A percentile compares a stretch with the other conserved stretches of the same genome.
Conservation (phyloP, 2,888 invertebrate genomes). For the Zhengitettix transpicula region DNA sequence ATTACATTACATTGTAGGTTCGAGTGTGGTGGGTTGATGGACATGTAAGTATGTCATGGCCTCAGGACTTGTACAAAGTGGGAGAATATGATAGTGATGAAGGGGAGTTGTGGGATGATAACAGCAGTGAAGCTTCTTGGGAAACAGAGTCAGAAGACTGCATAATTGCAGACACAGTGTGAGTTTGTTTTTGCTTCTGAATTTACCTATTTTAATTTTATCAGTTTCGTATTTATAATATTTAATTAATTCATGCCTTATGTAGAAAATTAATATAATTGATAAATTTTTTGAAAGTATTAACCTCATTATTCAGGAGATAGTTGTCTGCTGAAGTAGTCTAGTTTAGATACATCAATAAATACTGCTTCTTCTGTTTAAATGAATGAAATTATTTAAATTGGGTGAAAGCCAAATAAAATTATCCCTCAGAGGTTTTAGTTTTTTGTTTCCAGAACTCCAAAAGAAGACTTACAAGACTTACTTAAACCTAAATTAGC, state of each 20-base stretch:
- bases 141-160: conserved; percentile 57
- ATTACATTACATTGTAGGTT: conserved; percentile 31
- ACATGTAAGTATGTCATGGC: conserved; percentile 75
- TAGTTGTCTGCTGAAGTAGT: too few species aligned
- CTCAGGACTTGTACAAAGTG: conserved; percentile 73
- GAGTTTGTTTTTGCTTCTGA: conserved; percentile 3
- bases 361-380: too few species aligned
- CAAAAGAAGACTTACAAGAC: conserved; percentile 19
- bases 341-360: too few species aligned
- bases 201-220: too few species aligned
- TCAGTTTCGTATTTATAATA: too few species aligned
- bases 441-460: conserved; percentile 1
- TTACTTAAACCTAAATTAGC: conserved; percentile 41
- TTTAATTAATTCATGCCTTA: too few species aligned
- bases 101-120: conserved; percentile 47
- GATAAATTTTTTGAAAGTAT: too few species aligned
- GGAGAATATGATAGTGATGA: conserved; percentile 62
- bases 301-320: too few species aligned
- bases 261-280: too few species aligned
- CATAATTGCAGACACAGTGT: conserved; percentile 31
- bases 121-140: conserved; percentile 61
- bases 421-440: too few species aligned
- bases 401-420: too few species aligned
- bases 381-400: too few species aligned
- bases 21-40: conserved; percentile 89